A percentile compares a stretch with the other conserved stretches of the same genome.
Conservation (phyloP, 1,140 invertebrate species). For the Phymorhynchus buccinoides region DNA sequence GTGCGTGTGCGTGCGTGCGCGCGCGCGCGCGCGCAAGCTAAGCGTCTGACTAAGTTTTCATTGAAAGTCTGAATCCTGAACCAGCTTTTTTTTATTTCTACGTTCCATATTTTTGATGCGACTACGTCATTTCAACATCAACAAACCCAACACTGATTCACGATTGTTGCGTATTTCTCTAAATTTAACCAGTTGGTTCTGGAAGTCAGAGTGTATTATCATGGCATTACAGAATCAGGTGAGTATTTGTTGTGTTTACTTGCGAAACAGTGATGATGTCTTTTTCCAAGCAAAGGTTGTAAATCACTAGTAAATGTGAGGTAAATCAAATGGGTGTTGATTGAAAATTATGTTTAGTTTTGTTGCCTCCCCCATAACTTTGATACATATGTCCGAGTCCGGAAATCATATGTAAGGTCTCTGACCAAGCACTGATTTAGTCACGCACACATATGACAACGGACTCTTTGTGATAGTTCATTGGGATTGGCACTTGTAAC, state of each 20-base stretch:
- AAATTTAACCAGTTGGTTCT: background rate
- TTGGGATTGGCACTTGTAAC: no score
- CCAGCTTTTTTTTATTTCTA: background rate
- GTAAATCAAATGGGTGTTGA: background rate
- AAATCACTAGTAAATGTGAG: background rate
- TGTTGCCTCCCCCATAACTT: no score
- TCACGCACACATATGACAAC: no score
- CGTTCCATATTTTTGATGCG: slow-evolving; percentile 7
- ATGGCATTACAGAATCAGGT: slow-evolving; percentile 44
- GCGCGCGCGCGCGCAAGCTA: background rate
- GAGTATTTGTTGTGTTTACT: background rate
- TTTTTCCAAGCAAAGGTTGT: background rate
- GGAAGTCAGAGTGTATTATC: background rate
- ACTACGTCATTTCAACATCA: slow-evolving; percentile 31
- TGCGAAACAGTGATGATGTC: no score
- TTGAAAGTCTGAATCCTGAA: background rate
- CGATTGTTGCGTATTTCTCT: background rate
- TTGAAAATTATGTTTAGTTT: background rate
- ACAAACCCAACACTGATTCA: slow-evolving; percentile 19
- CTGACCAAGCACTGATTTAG: background rate
- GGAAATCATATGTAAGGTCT: background rate
- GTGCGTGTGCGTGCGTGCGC: background rate
- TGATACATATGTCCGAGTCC: background rate
- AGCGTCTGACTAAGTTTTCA: no score
- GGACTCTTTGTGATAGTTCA: no score